Evolutionary conservation across 1,140 invertebrate genomes (phyloP), one percentile per base, ranked within the genome.

Genomic region (Lucilia sericata): DNA sequence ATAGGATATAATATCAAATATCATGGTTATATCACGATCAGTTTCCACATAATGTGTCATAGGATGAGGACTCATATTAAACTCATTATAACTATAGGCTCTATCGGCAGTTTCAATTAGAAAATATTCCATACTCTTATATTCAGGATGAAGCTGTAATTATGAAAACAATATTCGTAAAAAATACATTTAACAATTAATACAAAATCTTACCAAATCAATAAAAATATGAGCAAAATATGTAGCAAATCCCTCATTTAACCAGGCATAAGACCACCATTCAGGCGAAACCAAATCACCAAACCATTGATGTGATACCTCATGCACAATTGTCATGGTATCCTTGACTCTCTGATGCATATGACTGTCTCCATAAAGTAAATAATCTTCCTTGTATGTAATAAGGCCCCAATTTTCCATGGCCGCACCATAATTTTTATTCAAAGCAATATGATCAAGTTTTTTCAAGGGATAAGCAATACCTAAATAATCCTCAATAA

Each of bases 381-480:
- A 51, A 76, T 78, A 86, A 65, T 84, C 82, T 83, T 91, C 93
- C 91, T 92, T 92, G 87, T 94, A 96, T 0, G 94, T 95, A 82
- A 96, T 93, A 7, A 97, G 89, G n/a, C 95, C 96, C 96, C 96
- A 97, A 91, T 96, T 96, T 89, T 97, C 96, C 96, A 96, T 96
- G 17, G 96, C 96, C 1, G 95, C 95, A 36, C 94, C 94, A n/a
- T 93, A 93, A 86, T 96, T 96, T 88, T 96, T 95, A 7, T 96
- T 95, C 9, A 97, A 92, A 0, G 95, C 96, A 17, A 95, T 93
- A 86, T 96, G 93, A 90, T 95, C 94, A 86, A 94, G 86, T 87
- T 95, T 95, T 2, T 89, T 88, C 74, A 93, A 87, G 0, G 88
- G 87, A 84, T 93, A 94, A 2, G 84, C 83, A 0, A 93, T 88